Evolutionary conservation across 2,797 vertebrate species (phyloP).

Genomic region (Stomatorhinus walkeri): DNA sequence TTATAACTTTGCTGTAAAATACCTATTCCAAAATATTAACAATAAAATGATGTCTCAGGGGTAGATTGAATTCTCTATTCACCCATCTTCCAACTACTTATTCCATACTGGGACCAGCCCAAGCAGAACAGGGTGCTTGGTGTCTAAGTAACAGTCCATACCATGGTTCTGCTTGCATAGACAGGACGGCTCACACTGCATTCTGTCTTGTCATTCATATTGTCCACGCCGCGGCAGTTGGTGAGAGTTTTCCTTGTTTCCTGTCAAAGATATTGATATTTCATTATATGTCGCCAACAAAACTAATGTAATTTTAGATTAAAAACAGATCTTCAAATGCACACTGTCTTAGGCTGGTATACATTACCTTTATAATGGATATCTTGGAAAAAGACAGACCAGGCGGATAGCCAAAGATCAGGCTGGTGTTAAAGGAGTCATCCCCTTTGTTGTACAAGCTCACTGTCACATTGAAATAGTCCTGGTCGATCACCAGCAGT

Average conservation of each 20-base stretch:
- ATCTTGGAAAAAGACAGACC: conserved; percentile 60
- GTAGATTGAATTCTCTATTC: background rate
- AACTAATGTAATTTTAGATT: background rate
- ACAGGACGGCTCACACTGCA: conserved; percentile 55
- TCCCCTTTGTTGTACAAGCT: conserved; percentile 47
- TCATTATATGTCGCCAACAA: background rate
- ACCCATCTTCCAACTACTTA: background rate
- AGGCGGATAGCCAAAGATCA: conserved; percentile 49
- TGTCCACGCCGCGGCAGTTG: conserved; percentile 38
- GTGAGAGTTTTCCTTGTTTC: conserved; percentile 28
- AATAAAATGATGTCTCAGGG: background rate
- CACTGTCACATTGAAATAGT: too few relatives aligned
- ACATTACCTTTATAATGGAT: conserved; percentile 39
- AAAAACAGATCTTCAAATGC: background rate
- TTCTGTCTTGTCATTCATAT: conserved; percentile 33
- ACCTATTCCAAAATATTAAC: background rate
- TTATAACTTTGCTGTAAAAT: background rate
- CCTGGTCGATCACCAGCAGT: too few relatives aligned
- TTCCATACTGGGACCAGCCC: background rate
- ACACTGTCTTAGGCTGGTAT: background rate
- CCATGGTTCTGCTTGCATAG: conserved; percentile 43
- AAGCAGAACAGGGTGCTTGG: background rate
- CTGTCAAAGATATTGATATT: conserved; percentile 35
- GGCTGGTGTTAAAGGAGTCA: conserved; percentile 63
- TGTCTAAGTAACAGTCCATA: conserved; percentile 37